phyloP scores from a whole-genome alignment of 2,113 vertebrate genomes.

The Probosciger aterrimus region DNA sequence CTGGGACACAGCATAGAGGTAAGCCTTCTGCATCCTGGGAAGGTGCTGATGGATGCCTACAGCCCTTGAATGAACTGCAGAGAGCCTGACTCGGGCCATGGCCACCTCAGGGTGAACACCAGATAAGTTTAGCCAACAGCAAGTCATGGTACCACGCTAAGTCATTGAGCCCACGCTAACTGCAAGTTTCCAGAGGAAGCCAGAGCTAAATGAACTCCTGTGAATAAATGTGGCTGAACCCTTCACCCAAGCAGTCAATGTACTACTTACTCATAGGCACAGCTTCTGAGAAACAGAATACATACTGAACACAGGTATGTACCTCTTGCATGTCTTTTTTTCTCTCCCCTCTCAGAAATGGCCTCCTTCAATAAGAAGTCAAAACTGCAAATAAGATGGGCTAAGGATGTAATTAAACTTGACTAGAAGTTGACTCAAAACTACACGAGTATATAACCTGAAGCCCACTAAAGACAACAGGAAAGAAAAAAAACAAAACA shows the following conservation, averaged over 20 bases:
- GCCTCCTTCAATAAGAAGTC: neutral
- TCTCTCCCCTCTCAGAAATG: accelerated
- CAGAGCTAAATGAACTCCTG: neutral
- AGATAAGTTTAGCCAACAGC: neutral
- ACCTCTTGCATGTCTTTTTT: neutral
- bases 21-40: neutral
- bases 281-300: neutral
- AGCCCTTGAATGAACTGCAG: neutral
- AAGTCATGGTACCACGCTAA: neutral
- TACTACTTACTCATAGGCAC: neutral
- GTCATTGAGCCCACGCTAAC: neutral
- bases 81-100: neutral
- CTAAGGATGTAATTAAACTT: neutral
- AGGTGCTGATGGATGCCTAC: neutral
- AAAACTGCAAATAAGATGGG: neutral
- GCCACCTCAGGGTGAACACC: neutral
- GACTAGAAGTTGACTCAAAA: neutral
- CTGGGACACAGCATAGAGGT: neutral
- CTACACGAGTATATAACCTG: neutral
- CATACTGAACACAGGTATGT: neutral
- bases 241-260: neutral
- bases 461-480: neutral
- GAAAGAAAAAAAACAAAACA: neutral
- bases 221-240: neutral
- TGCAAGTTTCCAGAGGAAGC: neutral